phyloP scores from a whole-genome alignment of 2,888 invertebrate genomes.

The Cephus runcator region DNA sequence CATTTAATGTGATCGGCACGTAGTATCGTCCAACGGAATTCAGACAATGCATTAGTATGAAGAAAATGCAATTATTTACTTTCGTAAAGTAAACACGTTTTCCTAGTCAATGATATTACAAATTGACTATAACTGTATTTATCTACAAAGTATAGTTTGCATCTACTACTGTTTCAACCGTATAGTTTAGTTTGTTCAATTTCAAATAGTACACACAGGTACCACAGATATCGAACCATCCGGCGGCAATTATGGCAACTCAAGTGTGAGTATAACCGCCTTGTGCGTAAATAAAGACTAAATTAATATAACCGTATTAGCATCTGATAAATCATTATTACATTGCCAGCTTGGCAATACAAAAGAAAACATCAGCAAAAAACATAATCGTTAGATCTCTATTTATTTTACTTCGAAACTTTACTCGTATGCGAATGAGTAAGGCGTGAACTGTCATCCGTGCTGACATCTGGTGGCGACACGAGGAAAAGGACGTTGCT shows the following conservation, averaged over 20 bases:
- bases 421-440: neutral
- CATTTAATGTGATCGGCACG: constrained; percentile 48
- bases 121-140: neutral
- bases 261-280: neutral
- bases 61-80: neutral
- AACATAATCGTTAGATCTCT: neutral
- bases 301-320: neutral
- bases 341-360: neutral
- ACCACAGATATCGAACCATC: neutral
- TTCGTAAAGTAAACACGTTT: neutral
- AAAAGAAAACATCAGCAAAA: neutral
- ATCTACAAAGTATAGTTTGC: neutral
- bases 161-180: neutral
- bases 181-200: neutral
- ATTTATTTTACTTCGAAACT: too few species aligned
- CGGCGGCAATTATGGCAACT: neutral
- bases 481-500: neutral
- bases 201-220: neutral
- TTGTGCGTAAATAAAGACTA: neutral
- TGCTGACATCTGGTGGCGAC: neutral
- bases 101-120: neutral
- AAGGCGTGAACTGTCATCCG: neutral
- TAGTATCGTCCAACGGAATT: constrained; percentile 1
- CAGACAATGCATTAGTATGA: neutral
- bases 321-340: neutral